Conservation (phyloP, 2,888 invertebrate genomes). For the Odontocolon sp. region DNA sequence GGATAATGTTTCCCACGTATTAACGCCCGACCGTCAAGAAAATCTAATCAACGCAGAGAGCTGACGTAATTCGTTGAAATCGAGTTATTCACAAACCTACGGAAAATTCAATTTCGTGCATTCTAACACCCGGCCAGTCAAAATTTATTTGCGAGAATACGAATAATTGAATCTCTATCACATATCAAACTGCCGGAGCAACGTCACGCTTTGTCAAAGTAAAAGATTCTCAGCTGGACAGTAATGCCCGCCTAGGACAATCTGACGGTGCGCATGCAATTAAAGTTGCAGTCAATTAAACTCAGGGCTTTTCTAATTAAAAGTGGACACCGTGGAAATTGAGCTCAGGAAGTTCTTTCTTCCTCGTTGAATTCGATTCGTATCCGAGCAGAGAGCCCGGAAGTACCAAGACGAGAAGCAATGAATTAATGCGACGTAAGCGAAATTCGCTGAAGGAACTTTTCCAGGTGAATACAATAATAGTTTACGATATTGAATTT, state of each 20-base stretch:
- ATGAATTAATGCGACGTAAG: neutral
- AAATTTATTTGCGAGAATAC: constrained; percentile 23
- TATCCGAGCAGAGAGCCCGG: neutral
- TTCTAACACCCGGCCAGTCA: neutral
- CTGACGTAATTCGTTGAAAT: neutral
- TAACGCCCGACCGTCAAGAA: constrained; percentile 1
- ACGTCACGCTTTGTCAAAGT: neutral
- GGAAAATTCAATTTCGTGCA: constrained; percentile 2
- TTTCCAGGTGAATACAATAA: neutral
- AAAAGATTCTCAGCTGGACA: constrained; percentile 14
- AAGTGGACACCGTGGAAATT: constrained; percentile 22
- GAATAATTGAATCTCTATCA: constrained; percentile 22
- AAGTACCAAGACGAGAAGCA: constrained; percentile 2
- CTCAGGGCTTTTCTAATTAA: constrained; percentile 41
- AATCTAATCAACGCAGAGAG: neutral
- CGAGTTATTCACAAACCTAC: neutral
- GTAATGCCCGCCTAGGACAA: neutral
- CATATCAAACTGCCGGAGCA: neutral
- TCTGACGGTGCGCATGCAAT: constrained; percentile 33
- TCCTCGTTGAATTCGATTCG: constrained; percentile 10
- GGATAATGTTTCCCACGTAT: neutral
- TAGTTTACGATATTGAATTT: neutral
- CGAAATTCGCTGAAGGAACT: neutral
- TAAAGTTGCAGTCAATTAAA: constrained; percentile 45
- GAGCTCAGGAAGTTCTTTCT: constrained; percentile 5